Percentiles rank a stretch among this genome's conserved stretches.
Conservation (phyloP, 2,797 vertebrate species). For the Ispidina lecontei region DNA sequence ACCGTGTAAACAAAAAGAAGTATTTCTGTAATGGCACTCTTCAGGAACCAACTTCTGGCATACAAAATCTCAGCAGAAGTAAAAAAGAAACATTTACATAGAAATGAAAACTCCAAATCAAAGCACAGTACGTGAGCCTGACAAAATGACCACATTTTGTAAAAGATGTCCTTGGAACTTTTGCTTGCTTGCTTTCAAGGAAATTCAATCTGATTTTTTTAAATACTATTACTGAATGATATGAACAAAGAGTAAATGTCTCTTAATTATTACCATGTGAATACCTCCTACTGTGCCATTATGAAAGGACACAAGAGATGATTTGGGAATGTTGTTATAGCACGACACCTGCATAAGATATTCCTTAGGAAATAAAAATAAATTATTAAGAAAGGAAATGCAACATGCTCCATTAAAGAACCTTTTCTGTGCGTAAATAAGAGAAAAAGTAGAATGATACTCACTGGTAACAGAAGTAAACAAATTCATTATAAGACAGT, state of each 20-base stretch:
- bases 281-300: background rate
- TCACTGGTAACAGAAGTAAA: background rate
- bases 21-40: conserved; percentile 3
- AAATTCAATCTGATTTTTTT: background rate
- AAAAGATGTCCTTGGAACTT: background rate
- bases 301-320: background rate
- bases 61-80: background rate
- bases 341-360: background rate
- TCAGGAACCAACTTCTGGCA: background rate
- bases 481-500: background rate
- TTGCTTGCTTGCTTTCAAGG: background rate
- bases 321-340: background rate
- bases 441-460: background rate
- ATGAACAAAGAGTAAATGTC: background rate
- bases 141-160: background rate
- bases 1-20: conserved; percentile 49
- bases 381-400: conserved; percentile 1
- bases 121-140: background rate
- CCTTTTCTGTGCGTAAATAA: background rate
- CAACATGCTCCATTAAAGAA: background rate
- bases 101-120: background rate
- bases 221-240: background rate
- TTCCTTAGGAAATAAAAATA: background rate
- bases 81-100: background rate
- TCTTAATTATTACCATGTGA: background rate